Percentiles rank a stretch among this genome's conserved stretches.
Conservation (phyloP, 1,140 invertebrate genomes). For the Hyles vespertilio region DNA sequence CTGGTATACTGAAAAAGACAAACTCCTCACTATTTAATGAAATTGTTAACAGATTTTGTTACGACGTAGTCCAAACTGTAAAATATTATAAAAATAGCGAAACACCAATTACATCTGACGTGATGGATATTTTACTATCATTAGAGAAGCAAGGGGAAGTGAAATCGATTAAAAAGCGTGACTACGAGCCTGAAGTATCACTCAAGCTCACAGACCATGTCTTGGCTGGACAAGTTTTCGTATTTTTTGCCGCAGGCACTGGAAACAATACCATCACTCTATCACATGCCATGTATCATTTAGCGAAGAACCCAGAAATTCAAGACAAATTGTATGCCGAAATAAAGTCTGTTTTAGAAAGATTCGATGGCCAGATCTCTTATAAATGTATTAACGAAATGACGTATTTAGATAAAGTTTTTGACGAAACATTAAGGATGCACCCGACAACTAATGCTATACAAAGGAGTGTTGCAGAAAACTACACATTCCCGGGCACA, state of each 20-base stretch:
- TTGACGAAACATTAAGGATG: conserved; percentile 28
- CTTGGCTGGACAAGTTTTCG: conserved; percentile 50
- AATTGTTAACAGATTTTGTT: conserved; percentile 19
- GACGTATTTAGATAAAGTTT: conserved; percentile 28
- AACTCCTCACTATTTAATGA: conserved; percentile 21
- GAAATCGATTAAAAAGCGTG: neutral
- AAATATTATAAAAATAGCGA: conserved; percentile 12
- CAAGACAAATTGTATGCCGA: conserved; percentile 24
- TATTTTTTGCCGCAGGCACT: conserved; percentile 50
- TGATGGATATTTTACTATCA: conserved; percentile 31
- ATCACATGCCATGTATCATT: conserved; percentile 42
- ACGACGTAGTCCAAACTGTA: conserved; percentile 22
- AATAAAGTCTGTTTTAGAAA: conserved; percentile 18
- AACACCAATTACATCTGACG: conserved; percentile 18
- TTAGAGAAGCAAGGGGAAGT: conserved; percentile 38
- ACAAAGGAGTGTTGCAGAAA: conserved; percentile 4
- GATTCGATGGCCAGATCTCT: conserved; percentile 23
- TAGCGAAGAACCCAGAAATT: conserved; percentile 37
- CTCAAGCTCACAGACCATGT: conserved; percentile 34
- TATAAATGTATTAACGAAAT: conserved; percentile 32
- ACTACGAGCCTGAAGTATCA: conserved; percentile 4
- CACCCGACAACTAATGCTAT: conserved; percentile 23
- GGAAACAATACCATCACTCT: conserved; percentile 36
- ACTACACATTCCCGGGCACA: conserved; percentile 70
- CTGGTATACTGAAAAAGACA: conserved; percentile 23